Base-by-base conservation (phyloP, 2,888 invertebrate genomes). In the Halocaridina rubra region DNA sequence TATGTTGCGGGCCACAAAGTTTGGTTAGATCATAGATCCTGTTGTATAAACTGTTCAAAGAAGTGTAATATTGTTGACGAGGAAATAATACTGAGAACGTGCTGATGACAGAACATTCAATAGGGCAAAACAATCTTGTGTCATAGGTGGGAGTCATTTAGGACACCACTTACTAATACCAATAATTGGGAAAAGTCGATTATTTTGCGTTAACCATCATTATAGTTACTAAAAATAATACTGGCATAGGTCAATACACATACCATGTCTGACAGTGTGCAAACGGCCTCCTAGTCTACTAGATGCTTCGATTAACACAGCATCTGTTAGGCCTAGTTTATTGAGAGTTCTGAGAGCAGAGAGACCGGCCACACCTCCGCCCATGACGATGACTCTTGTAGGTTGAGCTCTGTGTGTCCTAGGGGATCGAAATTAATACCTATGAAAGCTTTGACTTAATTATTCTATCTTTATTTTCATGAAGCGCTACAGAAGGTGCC, bases 281-380 rank as follows among this genome's bases (percentile, higher is more conserved):
- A 93, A 92, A 88, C 94, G 90, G 16, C 94, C 94, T 30, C 94
- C 94, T 27, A 93, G 89, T 88, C 90, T 86, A 69, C 91, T 90
- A 90, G 92, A 91, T 80, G 93, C 93, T 92, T 85, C 90, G 32
- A 89, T 86, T 24, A 90, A 84, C 27, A 80, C 75, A 16, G 90
- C 84, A 67, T 90, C 84, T 5, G 75, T 72, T 22, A 89, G 88
- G 8, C 89, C 89, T 33, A 80, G 61, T 67, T 87, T 77, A 19
- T 85, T 79, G 19, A 90, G 85, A 16, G 84, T 86, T 10, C 74
- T 67, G 30, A 89, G 89, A 57, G 89, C 89, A 13, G 89, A 86
- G 27, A 90, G 75, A n/a, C 90, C 90, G 24, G 90, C 88, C 69
- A 89, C 88, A 19, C 90, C 90, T 30, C 90, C 90, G 19, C 90